These are phyloP conservation scores for Acleris sparsana DNA, from an alignment of 2,888 invertebrate species.

Conservation along the genomic window DNA sequence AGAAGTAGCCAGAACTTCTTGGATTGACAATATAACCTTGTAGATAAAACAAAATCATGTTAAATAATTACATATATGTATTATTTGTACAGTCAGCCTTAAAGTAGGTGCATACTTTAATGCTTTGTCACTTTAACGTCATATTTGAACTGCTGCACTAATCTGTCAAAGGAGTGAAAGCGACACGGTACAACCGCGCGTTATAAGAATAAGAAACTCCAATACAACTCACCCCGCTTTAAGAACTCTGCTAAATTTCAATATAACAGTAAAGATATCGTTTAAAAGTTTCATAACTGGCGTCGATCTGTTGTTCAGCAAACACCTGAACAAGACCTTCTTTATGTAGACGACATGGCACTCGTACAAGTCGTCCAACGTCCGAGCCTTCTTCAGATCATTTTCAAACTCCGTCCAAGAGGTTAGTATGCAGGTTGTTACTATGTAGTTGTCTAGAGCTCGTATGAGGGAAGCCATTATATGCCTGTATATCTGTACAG, in stretches of 20 bases:
- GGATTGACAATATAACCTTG: too few relatives aligned
- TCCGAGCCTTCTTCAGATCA: slow-evolving; percentile 85
- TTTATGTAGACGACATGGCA: slow-evolving; percentile 90
- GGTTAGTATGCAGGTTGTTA: slow-evolving; percentile 88
- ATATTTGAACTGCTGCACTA: too few relatives aligned
- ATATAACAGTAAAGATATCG: slow-evolving; percentile 88
- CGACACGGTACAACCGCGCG: too few relatives aligned
- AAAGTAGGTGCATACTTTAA: too few relatives aligned
- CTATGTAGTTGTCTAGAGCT: slow-evolving; percentile 90
- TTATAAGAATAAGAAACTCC: too few relatives aligned
- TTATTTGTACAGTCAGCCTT: too few relatives aligned
- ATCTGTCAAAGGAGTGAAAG: too few relatives aligned
- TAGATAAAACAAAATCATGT: too few relatives aligned
- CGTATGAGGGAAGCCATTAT: slow-evolving; percentile 90
- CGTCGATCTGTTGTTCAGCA: slow-evolving; percentile 87
- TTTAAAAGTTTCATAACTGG: slow-evolving; percentile 87
- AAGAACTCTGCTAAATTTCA: slow-evolving; percentile 87
- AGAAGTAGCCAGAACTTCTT: too few relatives aligned
- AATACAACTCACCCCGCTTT: slow-evolving; percentile 69
- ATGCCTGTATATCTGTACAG: slow-evolving; percentile 88
- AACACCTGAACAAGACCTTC: slow-evolving; percentile 88
- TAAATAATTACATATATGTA: too few relatives aligned
- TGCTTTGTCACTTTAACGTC: too few relatives aligned
- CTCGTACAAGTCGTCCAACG: slow-evolving; percentile 88
- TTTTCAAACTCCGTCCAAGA: slow-evolving; percentile 90